Evolutionary conservation across 2,113 vertebrate species (phyloP), one percentile per base, ranked within the genome.

Genomic region (Circaetus cinerascens): DNA sequence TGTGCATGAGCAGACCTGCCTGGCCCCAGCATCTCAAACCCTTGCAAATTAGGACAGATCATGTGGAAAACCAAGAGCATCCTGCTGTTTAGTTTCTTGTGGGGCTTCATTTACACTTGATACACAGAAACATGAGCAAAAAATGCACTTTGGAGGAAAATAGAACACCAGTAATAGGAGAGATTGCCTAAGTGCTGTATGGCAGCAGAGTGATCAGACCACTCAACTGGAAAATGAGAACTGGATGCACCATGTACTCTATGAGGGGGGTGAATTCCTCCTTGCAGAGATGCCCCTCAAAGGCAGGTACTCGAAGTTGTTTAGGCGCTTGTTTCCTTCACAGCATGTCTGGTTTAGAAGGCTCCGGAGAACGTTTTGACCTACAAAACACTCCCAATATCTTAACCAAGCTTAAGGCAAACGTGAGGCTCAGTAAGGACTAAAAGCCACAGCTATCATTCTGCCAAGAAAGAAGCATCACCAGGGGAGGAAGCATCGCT

Each of bases 181-280:
- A 63, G 15, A 9, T 46, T 74, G 56, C 25, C 11, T 7, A 26
- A 53, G 18, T 45, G 67, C n/a, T 59, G 15, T 45, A 10, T 17
- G 43, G 32, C 14, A 34, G 56, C 9, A 51, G 41, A 53, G n/a
- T 6, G 30, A 21, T 66, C 25, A 36, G 36, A 76, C 20, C 9
- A 18, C 32, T n/a, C 34, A 1, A 0, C 2, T 48, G 57, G 78
- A 55, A 66, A 66, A 45, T 9, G 53, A 56, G 40, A 83, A 5
- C 34, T 36, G 67, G 40, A 10, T 23, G 66, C 27, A 36, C 10
- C n/a, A 1, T 1, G 19, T 18, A 4, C 25, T 12, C 12, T 40
- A 1, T 6, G 8, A 50, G 10, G 19, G 15, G 15, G 5, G 11
- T 64, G 1, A 15, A 60, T 5, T 46, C 40, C 23, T 2, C 1